These are phyloP conservation scores for Chaenodraco wilsoni DNA, from an alignment of 2,797 vertebrate genomes.

Conservation along the genomic window DNA sequence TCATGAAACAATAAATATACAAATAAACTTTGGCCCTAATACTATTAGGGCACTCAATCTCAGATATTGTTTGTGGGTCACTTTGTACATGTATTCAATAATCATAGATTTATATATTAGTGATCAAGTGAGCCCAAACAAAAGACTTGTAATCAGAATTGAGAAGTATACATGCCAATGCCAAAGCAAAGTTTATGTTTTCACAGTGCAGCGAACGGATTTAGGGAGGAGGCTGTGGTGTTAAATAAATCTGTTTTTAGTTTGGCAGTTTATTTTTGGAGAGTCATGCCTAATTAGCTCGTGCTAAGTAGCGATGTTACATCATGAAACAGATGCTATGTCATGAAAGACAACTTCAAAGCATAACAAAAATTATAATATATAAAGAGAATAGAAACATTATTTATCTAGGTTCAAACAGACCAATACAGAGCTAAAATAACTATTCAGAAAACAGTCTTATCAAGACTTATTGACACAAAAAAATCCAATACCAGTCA, in stretches of 20 bases:
- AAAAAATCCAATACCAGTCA: no score
- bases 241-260: neutral
- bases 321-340: conserved; percentile 10
- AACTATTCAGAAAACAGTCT: neutral
- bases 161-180: neutral
- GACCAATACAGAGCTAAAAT: neutral
- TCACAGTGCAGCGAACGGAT: neutral
- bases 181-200: neutral
- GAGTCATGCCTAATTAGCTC: neutral
- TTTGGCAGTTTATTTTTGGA: conserved; percentile 7
- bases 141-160: no score
- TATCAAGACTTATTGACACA: neutral
- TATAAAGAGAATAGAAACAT: conserved; percentile 2
- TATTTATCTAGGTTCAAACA: neutral
- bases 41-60: no score
- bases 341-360: conserved; percentile 22
- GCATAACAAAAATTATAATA: neutral
- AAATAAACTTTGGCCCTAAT: no score
- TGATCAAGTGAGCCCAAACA: no score
- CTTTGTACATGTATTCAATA: no score
- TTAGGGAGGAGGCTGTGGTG: no score
- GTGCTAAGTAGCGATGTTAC: conserved; percentile 9
- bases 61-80: no score
- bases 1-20: no score
- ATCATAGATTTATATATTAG: no score